Conservation (phyloP, 1,140 invertebrate genomes). For the Temnothorax longispinosus region DNA sequence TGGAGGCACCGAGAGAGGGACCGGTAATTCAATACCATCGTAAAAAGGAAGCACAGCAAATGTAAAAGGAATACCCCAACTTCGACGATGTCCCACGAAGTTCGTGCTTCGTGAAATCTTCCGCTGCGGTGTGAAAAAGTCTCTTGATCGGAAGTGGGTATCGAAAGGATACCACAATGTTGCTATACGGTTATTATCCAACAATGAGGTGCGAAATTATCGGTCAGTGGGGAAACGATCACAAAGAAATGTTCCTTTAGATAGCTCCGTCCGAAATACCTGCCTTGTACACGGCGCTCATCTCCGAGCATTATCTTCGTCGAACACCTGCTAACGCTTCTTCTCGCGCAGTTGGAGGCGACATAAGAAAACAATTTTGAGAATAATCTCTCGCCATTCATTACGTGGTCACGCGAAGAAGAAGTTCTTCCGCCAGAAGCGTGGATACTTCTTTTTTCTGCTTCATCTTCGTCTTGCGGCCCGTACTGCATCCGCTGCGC, state of each 20-base stretch:
- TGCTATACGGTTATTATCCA: slow-evolving; percentile 68
- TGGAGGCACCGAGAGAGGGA: neutral
- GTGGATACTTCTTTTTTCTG: slow-evolving; percentile 11
- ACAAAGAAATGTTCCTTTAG: slow-evolving; percentile 73
- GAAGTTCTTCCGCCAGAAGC: slow-evolving; percentile 47
- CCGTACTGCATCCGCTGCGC: slow-evolving; percentile 44
- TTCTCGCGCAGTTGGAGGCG: slow-evolving; percentile 39
- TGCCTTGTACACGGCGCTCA: slow-evolving; percentile 56
- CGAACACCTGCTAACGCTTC: slow-evolving; percentile 68
- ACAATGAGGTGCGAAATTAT: slow-evolving; percentile 74
- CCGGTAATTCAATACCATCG: slow-evolving; percentile 34
- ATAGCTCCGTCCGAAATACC: slow-evolving; percentile 55
- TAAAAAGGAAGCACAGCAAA: slow-evolving; percentile 41
- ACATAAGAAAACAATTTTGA: slow-evolving; percentile 66
- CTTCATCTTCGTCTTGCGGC: slow-evolving; percentile 5
- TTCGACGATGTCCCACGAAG: slow-evolving; percentile 30
- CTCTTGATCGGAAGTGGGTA: slow-evolving; percentile 33
- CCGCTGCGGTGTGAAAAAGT: slow-evolving; percentile 54
- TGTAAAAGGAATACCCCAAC: slow-evolving; percentile 14
- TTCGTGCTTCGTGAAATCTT: slow-evolving; percentile 51
- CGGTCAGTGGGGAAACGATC: slow-evolving; percentile 67
- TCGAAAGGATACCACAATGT: slow-evolving; percentile 53
- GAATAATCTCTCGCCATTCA: slow-evolving; percentile 46
- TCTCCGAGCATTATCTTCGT: slow-evolving; percentile 69
- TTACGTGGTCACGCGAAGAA: slow-evolving; percentile 66